Evolutionary conservation across 2,113 vertebrate species (phyloP).

Genomic region (Danionella cerebrum): DNA sequence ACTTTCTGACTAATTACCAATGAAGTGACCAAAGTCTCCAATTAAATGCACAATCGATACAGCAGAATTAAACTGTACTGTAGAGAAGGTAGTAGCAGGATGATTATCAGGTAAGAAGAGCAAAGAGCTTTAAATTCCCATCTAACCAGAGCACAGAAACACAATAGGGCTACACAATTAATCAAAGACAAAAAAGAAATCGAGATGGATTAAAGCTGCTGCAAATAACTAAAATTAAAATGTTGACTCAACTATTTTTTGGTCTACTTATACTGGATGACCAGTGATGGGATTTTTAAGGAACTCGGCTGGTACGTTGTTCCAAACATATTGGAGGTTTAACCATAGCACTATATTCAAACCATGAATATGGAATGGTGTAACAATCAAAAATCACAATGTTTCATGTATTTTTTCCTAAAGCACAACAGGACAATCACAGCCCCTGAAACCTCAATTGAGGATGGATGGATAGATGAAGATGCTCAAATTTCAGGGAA

Average conservation of each 20-base stretch:
- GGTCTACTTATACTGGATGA: background rate
- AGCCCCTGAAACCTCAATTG: background rate
- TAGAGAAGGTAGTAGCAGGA: background rate
- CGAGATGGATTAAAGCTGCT: background rate
- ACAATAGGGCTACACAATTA: background rate
- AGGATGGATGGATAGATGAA: too few relatives aligned
- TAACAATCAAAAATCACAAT: background rate
- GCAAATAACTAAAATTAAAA: background rate
- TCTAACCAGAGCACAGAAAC: background rate
- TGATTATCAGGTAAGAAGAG: background rate
- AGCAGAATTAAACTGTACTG: background rate
- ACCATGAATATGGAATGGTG: too few relatives aligned
- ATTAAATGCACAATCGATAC: conserved; percentile 7
- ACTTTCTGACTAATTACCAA: conserved; percentile 7
- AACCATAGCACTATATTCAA: too few relatives aligned
- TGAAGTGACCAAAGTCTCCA: background rate
- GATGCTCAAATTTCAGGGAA: too few relatives aligned
- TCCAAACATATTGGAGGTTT: too few relatives aligned
- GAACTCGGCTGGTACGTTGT: too few relatives aligned
- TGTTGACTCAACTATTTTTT: background rate
- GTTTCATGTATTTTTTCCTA: background rate
- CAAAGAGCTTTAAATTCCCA: background rate
- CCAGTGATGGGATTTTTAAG: too few relatives aligned
- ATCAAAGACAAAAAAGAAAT: background rate
- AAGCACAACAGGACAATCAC: background rate